These are phyloP conservation scores for Plotosus lineatus DNA, from an alignment of 2,113 vertebrate species.

Conservation along the genomic window DNA sequence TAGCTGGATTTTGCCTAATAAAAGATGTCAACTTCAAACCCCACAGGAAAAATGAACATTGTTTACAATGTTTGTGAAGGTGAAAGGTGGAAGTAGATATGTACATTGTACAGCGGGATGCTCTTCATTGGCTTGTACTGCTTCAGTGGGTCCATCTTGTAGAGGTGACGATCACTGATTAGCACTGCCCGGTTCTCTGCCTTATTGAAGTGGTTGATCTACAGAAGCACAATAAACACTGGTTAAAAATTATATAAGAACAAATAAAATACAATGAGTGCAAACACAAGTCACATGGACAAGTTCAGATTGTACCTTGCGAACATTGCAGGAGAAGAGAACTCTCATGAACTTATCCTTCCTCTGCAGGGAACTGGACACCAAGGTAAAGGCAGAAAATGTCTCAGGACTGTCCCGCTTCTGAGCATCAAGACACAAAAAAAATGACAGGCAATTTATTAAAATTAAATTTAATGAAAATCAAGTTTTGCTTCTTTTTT, in stretches of 20 bases:
- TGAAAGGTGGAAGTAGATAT: neutral
- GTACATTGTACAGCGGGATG: slow-evolving; percentile 93
- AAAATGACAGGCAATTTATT: too few relatives aligned
- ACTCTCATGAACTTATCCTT: slow-evolving; percentile 97
- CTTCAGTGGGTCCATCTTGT: slow-evolving; percentile 96
- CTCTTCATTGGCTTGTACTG: slow-evolving; percentile 97
- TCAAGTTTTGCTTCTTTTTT: neutral
- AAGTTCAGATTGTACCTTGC: slow-evolving; percentile 80
- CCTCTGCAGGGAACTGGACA: slow-evolving; percentile 89
- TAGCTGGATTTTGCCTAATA: neutral
- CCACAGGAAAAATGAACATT: neutral
- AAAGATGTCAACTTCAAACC: neutral
- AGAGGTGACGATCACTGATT: slow-evolving; percentile 94
- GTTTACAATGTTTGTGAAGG: neutral
- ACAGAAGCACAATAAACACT: slow-evolving; percentile 55
- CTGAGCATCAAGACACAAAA: slow-evolving; percentile 63
- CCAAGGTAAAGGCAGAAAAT: slow-evolving; percentile 79
- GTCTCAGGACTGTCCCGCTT: slow-evolving; percentile 81
- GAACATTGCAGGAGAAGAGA: slow-evolving; percentile 93
- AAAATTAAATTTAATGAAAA: too few relatives aligned
- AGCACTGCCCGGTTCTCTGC: slow-evolving; percentile 90
- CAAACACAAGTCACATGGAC: neutral
- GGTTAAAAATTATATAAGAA: neutral
- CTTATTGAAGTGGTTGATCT: slow-evolving; percentile 97
- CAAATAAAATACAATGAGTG: neutral